Base-by-base conservation (phyloP, 2,797 vertebrate species). In the Thaleichthys pacificus region DNA sequence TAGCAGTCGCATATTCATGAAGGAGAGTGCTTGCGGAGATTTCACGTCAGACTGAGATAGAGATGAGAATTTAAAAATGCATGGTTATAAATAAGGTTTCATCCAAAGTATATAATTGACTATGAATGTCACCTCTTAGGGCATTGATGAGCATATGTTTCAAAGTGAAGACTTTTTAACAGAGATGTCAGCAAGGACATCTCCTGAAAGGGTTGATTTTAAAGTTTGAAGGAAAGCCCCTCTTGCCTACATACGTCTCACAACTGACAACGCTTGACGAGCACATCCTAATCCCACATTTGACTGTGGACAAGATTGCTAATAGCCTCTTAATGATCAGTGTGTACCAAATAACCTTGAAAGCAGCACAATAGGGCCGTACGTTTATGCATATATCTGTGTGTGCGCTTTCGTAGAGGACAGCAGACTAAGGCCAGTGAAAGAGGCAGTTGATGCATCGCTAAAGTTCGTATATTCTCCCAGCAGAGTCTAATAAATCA, bases 321-420 rank as follows among this genome's bases (percentile, higher is more conserved):
- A 61, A 67, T 61, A 61, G 24, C 19, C 38, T 69, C 28, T 57
- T 17, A 54, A 72, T 69, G 51, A 69, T 69, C 26, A 14, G 54
- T 58, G 11, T 35, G 30, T 21, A 14, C 28, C 12, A 28, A 14
- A 32, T 69, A 58, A 58, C 51, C 51, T 69, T 69, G 67, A 67
- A 21, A 49, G 22, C 19, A 17, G 15, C 51, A n/a, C 4, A n/a
- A n/a, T 56, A 56, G 19, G 17, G 7, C 0, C 9, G 38, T 12
- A 1, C 8, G 9, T 47, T 47, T 14, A 47, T n/a, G 19, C 17
- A n/a, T n/a, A n/a, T 56, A 7, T 56, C 42, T 51, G 22, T 67
- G 47, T 19, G 47, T 26, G 24, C 6, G 21, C 14, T 21, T 12
- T 66, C 6, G 8, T 22, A 12, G 12, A 66, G 19, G 12, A 17